These are phyloP conservation scores for Machimus rusticus DNA, from an alignment of 2,888 invertebrate genomes.

Conservation along the genomic window DNA sequence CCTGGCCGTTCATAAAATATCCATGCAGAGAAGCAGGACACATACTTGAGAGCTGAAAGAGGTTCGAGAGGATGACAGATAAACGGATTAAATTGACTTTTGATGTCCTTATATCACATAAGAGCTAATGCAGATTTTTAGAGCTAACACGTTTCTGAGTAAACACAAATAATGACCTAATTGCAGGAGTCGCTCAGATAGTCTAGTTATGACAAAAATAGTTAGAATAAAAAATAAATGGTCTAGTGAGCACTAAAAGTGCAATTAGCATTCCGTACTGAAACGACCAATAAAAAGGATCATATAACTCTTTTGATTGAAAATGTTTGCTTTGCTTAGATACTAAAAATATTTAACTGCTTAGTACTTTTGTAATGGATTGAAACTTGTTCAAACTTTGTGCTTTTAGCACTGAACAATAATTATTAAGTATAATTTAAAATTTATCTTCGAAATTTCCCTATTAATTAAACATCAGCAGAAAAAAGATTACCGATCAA, in stretches of 20 bases:
- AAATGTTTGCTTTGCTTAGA: not conserved
- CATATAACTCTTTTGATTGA: not conserved
- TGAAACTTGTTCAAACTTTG: not conserved
- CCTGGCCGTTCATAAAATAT: conserved; percentile 2
- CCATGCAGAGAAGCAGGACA: not conserved
- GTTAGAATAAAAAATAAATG: not conserved
- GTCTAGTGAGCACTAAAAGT: not conserved
- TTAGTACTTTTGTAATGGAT: not conserved
- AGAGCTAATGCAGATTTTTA: conserved; percentile 18
- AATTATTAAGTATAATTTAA: too few relatives aligned
- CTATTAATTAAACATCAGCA: too few relatives aligned
- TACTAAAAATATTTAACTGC: not conserved
- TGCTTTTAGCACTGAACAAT: too few relatives aligned
- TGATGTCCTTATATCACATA: conserved; percentile 2
- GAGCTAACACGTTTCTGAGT: not conserved
- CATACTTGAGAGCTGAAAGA: not conserved
- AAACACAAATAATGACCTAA: not conserved
- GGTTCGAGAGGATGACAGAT: not conserved
- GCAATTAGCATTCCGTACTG: not conserved
- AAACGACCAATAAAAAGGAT: not conserved
- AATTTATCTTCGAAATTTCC: too few relatives aligned
- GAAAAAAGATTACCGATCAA: too few relatives aligned
- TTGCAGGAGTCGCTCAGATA: not conserved
- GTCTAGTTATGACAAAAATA: not conserved
- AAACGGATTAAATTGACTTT: conserved; percentile 32